Base-by-base conservation (phyloP, 2,888 invertebrate species). In the Acleris cristana region DNA sequence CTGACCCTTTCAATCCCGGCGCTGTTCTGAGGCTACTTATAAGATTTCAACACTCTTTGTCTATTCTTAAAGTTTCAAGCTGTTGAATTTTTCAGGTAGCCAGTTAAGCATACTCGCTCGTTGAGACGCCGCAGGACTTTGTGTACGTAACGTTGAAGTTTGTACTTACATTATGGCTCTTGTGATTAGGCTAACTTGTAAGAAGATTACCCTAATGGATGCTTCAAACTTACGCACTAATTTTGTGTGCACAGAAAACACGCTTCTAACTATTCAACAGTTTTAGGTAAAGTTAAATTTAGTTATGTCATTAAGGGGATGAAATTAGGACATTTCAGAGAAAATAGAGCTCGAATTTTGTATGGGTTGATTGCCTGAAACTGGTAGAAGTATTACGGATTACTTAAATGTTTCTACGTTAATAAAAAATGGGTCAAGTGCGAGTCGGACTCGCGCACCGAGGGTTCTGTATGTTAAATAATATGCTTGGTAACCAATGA, bases 201-300 rank as follows among this genome's bases (percentile, higher is more conserved):
- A 64, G 64, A 64, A 64, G 64, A 64, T 64, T 64, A 64, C 52
- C 49, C 52, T 58, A 64, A 64, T 64, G 64, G 64, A 64, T 26
- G 30, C 64, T 64, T 58, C 52, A 64, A 64, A 58, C 64, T 64
- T 30, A 58, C 64, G 57, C 57, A 57, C 52, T 45, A 56, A 56
- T 56, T 58, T 58, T 52, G 40, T 64, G 57, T 64, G 44, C 44
- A 16, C 26, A 60, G 51, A 51, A 49, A 60, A 60, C 51, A 60
- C 30, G 18, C 18, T 48, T n/a, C n/a, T 14, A 14, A 40, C 40
- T 40, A 3, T 40, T 14, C 3, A 3, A 40, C 40, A 1, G 40
- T 40, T 40, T 40, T 40, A 40, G 14, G 14, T 14, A 14, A 10
- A 34, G 34, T 34, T 34, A 0, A 34, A 34, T 34, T 34, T 34